Conservation (phyloP, 1,140 invertebrate genomes). For the Sycophila sp. region DNA sequence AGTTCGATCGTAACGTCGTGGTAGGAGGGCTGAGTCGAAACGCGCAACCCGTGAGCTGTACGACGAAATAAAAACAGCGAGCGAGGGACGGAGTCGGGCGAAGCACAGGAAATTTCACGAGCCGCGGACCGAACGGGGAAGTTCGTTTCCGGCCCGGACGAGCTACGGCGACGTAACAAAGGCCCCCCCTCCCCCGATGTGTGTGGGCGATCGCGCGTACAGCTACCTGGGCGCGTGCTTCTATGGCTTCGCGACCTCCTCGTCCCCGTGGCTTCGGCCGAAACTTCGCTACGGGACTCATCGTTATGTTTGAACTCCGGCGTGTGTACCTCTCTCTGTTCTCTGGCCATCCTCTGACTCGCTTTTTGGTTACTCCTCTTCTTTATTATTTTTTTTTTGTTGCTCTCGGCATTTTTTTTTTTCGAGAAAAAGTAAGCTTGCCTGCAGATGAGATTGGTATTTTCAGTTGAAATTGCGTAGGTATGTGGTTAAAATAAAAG, state of each 20-base stretch:
- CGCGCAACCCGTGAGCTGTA: not conserved
- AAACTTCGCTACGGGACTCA: constrained; percentile 26
- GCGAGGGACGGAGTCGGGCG: not conserved
- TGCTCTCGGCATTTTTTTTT: not conserved
- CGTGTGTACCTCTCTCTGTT: not conserved
- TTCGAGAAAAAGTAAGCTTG: not conserved
- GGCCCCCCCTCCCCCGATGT: too few species aligned
- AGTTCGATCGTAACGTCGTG: constrained; percentile 28
- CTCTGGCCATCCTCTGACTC: too few species aligned
- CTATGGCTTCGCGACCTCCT: constrained; percentile 13
- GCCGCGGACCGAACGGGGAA: constrained; percentile 14
- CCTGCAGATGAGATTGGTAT: not conserved
- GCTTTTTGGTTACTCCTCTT: not conserved
- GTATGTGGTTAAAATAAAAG: too few species aligned
- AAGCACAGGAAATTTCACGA: constrained; percentile 30
- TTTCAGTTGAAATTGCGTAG: too few species aligned
- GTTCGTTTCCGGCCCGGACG: constrained; percentile 23
- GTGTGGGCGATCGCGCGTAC: too few species aligned
- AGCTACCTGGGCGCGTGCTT: not conserved
- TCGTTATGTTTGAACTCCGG: constrained; percentile 21
- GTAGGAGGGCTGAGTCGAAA: not conserved
- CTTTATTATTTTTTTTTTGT: not conserved
- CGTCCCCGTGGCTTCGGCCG: too few species aligned
- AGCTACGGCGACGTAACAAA: constrained; percentile 28
- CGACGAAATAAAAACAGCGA: not conserved